Conservation (phyloP, 2,888 invertebrate genomes). For the Temnothorax ravouxi region DNA sequence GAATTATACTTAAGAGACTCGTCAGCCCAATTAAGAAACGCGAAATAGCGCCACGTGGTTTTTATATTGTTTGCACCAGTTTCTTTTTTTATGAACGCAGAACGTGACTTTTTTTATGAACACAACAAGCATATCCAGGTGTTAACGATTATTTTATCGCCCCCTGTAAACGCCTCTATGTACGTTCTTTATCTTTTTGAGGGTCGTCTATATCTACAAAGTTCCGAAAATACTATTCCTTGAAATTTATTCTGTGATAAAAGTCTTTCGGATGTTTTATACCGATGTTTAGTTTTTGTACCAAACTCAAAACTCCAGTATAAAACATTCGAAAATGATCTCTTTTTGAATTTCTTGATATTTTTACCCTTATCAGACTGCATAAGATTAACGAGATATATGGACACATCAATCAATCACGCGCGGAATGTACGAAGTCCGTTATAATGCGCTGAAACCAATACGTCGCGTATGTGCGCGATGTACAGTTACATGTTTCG, state of each 20-base stretch:
- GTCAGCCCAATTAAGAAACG: conserved; percentile 70
- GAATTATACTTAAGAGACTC: conserved; percentile 67
- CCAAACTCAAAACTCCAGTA: neutral
- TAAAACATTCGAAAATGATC: neutral
- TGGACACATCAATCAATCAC: neutral
- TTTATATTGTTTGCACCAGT: conserved; percentile 35
- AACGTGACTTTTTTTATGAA: conserved; percentile 12
- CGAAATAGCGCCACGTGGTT: conserved; percentile 26
- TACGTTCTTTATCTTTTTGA: neutral
- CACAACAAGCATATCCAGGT: neutral
- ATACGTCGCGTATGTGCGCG: conserved; percentile 12
- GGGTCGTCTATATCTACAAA: too few relatives aligned
- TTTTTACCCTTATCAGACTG: neutral
- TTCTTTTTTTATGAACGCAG: neutral
- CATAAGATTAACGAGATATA: neutral
- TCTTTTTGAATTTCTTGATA: neutral
- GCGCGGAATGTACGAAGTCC: neutral
- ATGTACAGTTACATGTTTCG: conserved; percentile 21
- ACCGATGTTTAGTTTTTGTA: neutral
- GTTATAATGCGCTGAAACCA: conserved; percentile 27
- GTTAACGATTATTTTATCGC: neutral
- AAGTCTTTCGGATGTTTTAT: neutral
- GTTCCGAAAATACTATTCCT: neutral
- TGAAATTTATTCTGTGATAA: neutral
- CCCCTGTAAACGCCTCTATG: neutral